Evolutionary conservation across 2,797 vertebrate species (phyloP).

Genomic region (Siniperca scherzeri): DNA sequence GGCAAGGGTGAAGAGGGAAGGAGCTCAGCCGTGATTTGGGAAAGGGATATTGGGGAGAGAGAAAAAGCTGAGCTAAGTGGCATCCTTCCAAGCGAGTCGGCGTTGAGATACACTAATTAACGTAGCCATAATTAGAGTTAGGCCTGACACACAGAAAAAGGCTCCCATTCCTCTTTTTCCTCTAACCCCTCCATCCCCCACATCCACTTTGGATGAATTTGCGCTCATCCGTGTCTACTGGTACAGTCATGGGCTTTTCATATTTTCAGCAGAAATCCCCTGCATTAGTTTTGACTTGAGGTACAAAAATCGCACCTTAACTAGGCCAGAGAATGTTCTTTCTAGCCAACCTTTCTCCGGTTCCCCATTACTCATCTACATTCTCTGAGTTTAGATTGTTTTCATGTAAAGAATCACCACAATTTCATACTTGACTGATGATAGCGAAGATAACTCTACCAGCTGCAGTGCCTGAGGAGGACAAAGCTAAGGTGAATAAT

Average conservation of each 20-base stretch:
- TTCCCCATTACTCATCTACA: conserved; percentile 54
- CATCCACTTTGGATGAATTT: conserved; percentile 54
- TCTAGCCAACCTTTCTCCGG: conserved; percentile 13
- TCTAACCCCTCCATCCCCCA: conserved; percentile 9
- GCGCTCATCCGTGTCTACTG: conserved; percentile 45
- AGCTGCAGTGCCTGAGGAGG: conserved; percentile 54
- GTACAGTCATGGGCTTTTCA: conserved; percentile 43
- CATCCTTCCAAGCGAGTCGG: conserved; percentile 75
- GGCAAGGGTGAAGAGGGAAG: neutral
- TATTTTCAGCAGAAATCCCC: conserved; percentile 58
- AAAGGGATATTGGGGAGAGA: conserved; percentile 30
- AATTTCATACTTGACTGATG: conserved; percentile 73
- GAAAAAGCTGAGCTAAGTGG: conserved; percentile 75
- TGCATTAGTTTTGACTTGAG: conserved; percentile 57
- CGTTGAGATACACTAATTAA: conserved; percentile 83
- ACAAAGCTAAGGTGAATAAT: conserved; percentile 78
- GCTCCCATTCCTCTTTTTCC: conserved; percentile 48
- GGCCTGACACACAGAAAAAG: conserved; percentile 75
- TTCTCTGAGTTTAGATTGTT: conserved; percentile 55
- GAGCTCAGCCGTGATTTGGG: conserved; percentile 53
- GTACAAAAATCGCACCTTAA: conserved; percentile 53
- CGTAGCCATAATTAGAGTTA: conserved; percentile 82
- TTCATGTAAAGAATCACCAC: conserved; percentile 65
- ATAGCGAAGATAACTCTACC: conserved; percentile 58
- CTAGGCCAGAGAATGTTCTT: conserved; percentile 65